phyloP scores from a whole-genome alignment of 2,888 invertebrate species.

The Gari tellinella region DNA sequence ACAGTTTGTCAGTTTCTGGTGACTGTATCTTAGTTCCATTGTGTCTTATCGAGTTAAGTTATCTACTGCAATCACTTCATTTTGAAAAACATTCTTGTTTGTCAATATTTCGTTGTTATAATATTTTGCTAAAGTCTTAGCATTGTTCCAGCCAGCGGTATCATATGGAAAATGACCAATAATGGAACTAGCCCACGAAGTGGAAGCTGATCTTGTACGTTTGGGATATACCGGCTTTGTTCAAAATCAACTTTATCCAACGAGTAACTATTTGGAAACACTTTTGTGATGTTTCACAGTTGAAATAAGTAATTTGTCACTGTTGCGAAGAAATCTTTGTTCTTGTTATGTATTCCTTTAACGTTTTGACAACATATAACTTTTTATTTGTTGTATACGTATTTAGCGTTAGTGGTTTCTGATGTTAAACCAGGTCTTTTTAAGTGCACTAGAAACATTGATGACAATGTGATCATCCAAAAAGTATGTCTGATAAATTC shows the following conservation, averaged over 20 bases:
- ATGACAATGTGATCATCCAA: background rate
- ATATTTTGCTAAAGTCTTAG: background rate
- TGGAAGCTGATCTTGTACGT: background rate
- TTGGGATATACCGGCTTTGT: background rate
- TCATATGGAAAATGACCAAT: background rate
- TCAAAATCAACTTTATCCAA: background rate
- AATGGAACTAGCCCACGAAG: background rate
- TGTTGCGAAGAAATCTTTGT: background rate
- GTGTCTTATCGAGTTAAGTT: too few relatives aligned
- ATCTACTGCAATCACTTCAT: too few relatives aligned
- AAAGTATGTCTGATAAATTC: background rate
- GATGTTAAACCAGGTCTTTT: background rate
- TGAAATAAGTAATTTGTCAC: background rate
- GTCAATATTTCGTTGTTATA: background rate
- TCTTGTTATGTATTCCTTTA: constrained; percentile 2
- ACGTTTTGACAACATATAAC: constrained; percentile 1
- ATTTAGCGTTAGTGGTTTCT: background rate
- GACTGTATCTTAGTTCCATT: too few relatives aligned
- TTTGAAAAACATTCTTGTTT: constrained; percentile 2
- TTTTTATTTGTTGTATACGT: background rate
- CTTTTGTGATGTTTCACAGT: background rate
- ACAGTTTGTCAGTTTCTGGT: too few relatives aligned
- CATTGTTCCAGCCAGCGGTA: constrained; percentile 1
- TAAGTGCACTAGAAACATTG: background rate
- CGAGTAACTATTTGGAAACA: background rate